Evolutionary conservation across 2,113 vertebrate species (phyloP).

Genomic region (Cryptomyrus ogoouensis): DNA sequence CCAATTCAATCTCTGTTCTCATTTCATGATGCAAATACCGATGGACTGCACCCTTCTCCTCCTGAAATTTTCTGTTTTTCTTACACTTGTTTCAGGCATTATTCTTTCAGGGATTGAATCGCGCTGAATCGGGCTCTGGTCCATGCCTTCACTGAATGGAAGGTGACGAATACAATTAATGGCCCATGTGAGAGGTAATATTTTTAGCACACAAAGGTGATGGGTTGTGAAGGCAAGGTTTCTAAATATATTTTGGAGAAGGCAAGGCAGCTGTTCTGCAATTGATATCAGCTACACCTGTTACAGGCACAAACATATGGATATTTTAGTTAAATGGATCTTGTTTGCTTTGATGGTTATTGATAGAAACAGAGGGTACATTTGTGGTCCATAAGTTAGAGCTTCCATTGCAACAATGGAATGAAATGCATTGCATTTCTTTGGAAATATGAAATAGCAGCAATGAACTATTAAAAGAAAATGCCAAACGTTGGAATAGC

Average conservation of each 20-base stretch:
- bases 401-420: background rate
- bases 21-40: background rate
- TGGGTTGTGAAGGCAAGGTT: background rate
- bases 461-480: background rate
- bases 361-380: background rate
- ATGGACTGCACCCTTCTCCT: background rate
- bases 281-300: background rate
- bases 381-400: background rate
- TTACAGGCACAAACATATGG: background rate
- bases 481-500: background rate
- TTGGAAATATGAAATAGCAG: background rate
- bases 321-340: background rate
- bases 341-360: background rate
- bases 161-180: background rate
- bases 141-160: background rate
- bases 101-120: slow-evolving; percentile 1
- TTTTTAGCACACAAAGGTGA: background rate
- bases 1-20: background rate
- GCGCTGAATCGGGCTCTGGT: background rate
- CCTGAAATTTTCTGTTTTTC: background rate
- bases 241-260: background rate
- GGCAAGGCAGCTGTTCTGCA: background rate
- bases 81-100: background rate
- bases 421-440: background rate
- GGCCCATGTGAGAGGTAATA: background rate